Evolutionary conservation across 1,140 invertebrate genomes (phyloP).

Genomic region (Conus ventricosus): DNA sequence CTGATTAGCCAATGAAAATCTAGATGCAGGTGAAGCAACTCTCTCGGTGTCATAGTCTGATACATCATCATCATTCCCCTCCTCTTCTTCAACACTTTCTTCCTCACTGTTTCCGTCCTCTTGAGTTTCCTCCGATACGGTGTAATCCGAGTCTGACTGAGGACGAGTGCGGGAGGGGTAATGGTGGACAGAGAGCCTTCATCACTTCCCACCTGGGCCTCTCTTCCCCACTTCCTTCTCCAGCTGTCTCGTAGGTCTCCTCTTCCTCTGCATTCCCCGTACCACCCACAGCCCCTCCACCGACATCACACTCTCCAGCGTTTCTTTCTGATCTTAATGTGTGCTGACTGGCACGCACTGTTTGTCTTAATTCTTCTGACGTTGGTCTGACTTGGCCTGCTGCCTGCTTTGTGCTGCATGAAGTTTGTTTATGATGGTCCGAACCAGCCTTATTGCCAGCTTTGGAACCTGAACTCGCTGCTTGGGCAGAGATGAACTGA

Average conservation of each 20-base stretch:
- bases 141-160: constrained; percentile 32
- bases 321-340: neutral
- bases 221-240: neutral
- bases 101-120: neutral
- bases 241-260: constrained; percentile 28
- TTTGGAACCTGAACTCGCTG: neutral
- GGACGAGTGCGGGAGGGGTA: constrained; percentile 31
- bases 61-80: neutral
- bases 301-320: neutral
- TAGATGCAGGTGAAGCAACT: neutral
- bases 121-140: neutral
- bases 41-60: neutral
- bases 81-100: neutral
- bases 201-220: neutral
- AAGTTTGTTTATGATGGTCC: neutral
- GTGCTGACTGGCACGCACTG: neutral
- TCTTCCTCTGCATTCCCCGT: neutral
- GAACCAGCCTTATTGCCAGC: neutral
- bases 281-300: neutral
- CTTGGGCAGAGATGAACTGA: neutral
- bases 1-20: neutral
- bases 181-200: constrained; percentile 27
- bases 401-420: neutral
- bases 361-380: neutral
- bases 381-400: neutral